A percentile compares a stretch with the other conserved stretches of the same genome.
phyloP scores from a whole-genome alignment of 1,140 invertebrate genomes.

The Metopolophium dirhodum region DNA sequence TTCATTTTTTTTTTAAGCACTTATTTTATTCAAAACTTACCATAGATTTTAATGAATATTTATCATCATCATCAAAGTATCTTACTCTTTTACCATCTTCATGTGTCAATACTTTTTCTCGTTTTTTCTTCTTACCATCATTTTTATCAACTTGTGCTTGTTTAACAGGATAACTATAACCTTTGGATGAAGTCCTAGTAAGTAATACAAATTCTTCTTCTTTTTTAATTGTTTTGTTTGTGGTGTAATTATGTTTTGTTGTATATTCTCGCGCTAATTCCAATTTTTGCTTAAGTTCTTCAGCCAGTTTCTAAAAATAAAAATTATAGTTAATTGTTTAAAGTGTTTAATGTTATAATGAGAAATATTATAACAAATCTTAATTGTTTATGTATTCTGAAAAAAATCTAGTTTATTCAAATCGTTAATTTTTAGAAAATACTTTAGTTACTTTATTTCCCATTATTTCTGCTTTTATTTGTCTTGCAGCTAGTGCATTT shows the following conservation, averaged over 20 bases:
- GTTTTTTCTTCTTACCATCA: slow-evolving; percentile 66
- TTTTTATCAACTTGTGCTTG: slow-evolving; percentile 61
- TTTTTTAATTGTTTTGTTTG: slow-evolving; percentile 59
- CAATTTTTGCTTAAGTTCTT: slow-evolving; percentile 77
- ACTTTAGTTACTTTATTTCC: slow-evolving; percentile 71
- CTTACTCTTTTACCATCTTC: slow-evolving; percentile 74
- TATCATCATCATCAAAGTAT: slow-evolving; percentile 92
- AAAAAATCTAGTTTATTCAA: not conserved
- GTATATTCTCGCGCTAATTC: slow-evolving; percentile 70
- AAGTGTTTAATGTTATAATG: not conserved
- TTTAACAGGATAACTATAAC: slow-evolving; percentile 63
- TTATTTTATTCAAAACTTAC: slow-evolving; percentile 65
- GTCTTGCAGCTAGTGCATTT: slow-evolving; percentile 85
- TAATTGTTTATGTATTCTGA: not conserved
- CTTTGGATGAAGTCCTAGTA: slow-evolving; percentile 74
- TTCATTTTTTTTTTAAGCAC: slow-evolving; percentile 41
- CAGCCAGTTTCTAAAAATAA: slow-evolving; percentile 67
- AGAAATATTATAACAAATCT: not conserved
- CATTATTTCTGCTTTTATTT: slow-evolving; percentile 89
- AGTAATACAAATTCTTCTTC: slow-evolving; percentile 73
- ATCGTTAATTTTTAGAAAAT: slow-evolving; percentile 24
- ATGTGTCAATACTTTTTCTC: slow-evolving; percentile 75
- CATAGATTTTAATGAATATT: slow-evolving; percentile 85
- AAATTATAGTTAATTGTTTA: not conserved
- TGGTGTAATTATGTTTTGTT: slow-evolving; percentile 62